Conservation (phyloP, 1,140 invertebrate genomes). For the Drosophila pallidifrons region DNA sequence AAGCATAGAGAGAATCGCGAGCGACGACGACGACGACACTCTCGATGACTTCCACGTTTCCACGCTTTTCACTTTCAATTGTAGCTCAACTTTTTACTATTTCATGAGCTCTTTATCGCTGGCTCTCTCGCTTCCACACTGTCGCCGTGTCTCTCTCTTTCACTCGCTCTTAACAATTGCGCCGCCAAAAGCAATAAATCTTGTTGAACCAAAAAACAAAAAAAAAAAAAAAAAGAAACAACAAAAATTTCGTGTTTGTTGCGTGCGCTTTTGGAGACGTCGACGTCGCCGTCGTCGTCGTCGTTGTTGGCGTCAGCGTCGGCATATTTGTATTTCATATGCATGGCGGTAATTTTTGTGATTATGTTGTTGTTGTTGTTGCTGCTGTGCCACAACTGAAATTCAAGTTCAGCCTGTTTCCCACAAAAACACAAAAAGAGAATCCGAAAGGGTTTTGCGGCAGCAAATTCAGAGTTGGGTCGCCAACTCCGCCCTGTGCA, state of each 20-base stretch:
- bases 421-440: conserved; percentile 58
- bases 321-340: conserved; percentile 81
- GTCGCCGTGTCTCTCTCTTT: conserved; percentile 23
- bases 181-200: conserved; percentile 80
- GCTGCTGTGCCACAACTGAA: conserved; percentile 40
- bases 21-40: conserved; percentile 56
- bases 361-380: conserved; percentile 71
- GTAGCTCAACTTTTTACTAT: conserved; percentile 81
- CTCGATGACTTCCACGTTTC: conserved; percentile 82
- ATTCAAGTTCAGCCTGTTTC: conserved; percentile 80
- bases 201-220: conserved; percentile 55
- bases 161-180: conserved; percentile 62
- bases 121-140: conserved; percentile 26
- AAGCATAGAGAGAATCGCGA: conserved; percentile 14
- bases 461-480: conserved; percentile 15
- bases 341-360: conserved; percentile 81
- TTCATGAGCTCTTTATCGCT: conserved; percentile 39
- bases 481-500: conserved; percentile 13
- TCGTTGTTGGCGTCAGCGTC: conserved; percentile 27
- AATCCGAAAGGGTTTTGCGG: conserved; percentile 64
- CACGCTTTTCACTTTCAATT: conserved; percentile 85
- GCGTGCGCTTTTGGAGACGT: conserved; percentile 64
- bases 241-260: conserved; percentile 62
- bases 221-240: conserved; percentile 21
- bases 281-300: conserved; percentile 6